phyloP scores from a whole-genome alignment of 2,888 invertebrate species.

The Muscina levida region DNA sequence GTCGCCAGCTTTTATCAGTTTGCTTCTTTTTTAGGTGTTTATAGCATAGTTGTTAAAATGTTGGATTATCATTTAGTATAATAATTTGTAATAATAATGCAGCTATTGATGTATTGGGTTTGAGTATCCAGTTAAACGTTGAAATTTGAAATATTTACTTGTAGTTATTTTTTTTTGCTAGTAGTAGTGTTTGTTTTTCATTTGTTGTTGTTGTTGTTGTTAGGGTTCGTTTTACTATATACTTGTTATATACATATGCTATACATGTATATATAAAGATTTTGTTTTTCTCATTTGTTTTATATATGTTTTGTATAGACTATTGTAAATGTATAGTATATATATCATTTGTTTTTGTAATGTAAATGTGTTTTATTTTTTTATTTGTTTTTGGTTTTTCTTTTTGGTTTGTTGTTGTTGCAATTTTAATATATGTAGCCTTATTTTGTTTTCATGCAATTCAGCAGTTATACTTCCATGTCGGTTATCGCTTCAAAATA shows the following conservation, averaged over 20 bases:
- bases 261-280: slow-evolving; percentile 44
- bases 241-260: slow-evolving; percentile 50
- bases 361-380: slow-evolving; percentile 51
- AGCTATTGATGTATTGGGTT: slow-evolving; percentile 48
- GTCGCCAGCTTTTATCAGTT: slow-evolving; percentile 57
- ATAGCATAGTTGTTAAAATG: slow-evolving; percentile 38
- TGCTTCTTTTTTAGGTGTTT: slow-evolving; percentile 3
- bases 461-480: slow-evolving; percentile 64
- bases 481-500: slow-evolving; percentile 25
- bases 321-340: slow-evolving; percentile 61
- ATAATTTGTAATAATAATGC: slow-evolving; percentile 43
- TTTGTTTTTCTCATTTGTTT: slow-evolving; percentile 39
- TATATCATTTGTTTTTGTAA: slow-evolving; percentile 51
- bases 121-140: slow-evolving; percentile 57
- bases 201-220: slow-evolving; percentile 46
- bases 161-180: slow-evolving; percentile 29
- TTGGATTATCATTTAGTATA: slow-evolving; percentile 23
- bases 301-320: slow-evolving; percentile 57
- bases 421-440: slow-evolving; percentile 58
- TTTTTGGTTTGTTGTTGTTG: slow-evolving; percentile 18
- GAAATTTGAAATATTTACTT: slow-evolving; percentile 52
- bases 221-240: slow-evolving; percentile 40
- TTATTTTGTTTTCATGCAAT: slow-evolving; percentile 60
- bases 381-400: slow-evolving; percentile 17
- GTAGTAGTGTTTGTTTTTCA: too few species aligned